A percentile compares a stretch with the other conserved stretches of the same genome.
Evolutionary conservation across 2,113 vertebrate genomes (phyloP).

Genomic region (Phocoena phocoena): DNA sequence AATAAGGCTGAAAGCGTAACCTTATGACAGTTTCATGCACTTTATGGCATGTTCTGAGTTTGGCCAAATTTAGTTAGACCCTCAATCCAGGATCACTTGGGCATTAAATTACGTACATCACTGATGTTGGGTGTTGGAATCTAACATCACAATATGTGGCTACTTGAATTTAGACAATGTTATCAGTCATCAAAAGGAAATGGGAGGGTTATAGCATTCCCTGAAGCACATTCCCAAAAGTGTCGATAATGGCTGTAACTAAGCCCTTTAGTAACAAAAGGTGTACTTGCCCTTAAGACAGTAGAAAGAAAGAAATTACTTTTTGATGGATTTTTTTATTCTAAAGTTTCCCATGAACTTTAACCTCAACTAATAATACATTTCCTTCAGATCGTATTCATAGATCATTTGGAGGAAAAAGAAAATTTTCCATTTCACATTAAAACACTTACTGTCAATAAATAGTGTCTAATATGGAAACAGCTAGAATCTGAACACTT

Average conservation of each 20-base stretch:
- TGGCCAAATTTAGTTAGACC: neutral
- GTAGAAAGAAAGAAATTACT: neutral
- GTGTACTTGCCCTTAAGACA: conserved; percentile 15
- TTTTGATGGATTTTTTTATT: conserved; percentile 46
- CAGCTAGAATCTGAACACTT: conserved; percentile 10
- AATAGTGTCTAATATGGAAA: conserved; percentile 17
- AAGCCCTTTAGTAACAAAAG: conserved; percentile 49
- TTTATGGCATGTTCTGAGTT: neutral
- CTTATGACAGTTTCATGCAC: neutral
- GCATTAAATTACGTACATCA: neutral
- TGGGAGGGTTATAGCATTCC: neutral
- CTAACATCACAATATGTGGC: neutral
- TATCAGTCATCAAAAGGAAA: conserved; percentile 24
- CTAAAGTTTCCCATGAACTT: conserved; percentile 3
- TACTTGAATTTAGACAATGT: conserved; percentile 35
- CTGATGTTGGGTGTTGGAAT: neutral
- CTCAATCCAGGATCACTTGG: neutral
- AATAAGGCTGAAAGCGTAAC: neutral
- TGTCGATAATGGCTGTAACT: neutral
- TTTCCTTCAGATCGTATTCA: neutral
- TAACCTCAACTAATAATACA: neutral
- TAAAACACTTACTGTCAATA: conserved; percentile 25
- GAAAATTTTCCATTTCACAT: conserved; percentile 2
- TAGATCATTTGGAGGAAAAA: conserved; percentile 50
- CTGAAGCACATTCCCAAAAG: neutral